These are phyloP conservation scores for Bombyx mandarina DNA, from an alignment of 1,140 invertebrate species.

Conservation along the genomic window DNA sequence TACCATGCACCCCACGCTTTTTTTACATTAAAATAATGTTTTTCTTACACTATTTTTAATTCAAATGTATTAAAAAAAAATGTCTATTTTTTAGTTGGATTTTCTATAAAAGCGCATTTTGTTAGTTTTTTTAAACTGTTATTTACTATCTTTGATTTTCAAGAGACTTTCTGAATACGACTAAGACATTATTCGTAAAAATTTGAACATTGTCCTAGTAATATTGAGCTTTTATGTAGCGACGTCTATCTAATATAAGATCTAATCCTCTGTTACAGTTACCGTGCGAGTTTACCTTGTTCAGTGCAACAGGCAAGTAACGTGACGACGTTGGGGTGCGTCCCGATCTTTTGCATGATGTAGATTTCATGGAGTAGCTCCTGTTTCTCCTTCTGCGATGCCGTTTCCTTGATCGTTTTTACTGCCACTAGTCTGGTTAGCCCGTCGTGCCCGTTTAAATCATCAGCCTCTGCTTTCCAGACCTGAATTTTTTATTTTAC, in stretches of 20 bases:
- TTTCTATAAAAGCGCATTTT: no score
- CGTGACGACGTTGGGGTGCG: constrained; percentile 89
- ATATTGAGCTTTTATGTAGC: no score
- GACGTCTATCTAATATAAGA: no score
- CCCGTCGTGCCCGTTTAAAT: constrained; percentile 82
- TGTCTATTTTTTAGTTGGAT: no score
- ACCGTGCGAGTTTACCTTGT: constrained; percentile 72
- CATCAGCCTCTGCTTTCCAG: constrained; percentile 87
- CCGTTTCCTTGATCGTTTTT: constrained; percentile 84
- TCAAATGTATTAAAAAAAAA: no score
- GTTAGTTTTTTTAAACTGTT: no score
- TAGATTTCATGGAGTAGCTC: constrained; percentile 83
- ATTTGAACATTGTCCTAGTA: no score
- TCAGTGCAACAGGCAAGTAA: constrained; percentile 88
- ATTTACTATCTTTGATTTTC: neutral
- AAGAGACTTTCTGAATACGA: neutral
- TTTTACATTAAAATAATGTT: no score
- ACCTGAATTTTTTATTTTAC: constrained; percentile 64
- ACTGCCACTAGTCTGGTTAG: constrained; percentile 85
- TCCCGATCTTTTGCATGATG: constrained; percentile 88
- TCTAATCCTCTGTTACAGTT: no score
- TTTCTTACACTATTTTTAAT: no score
- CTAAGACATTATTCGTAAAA: neutral
- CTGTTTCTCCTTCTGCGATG: constrained; percentile 81
- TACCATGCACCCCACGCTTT: no score